phyloP scores from a whole-genome alignment of 2,113 vertebrate genomes.

The human region GRCh38 chrX:124199501-124200000 shows the following conservation, averaged over 20 bases:
- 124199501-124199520: conserved; percentile 41
- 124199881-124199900: background rate
- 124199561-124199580: conserved; percentile 32
- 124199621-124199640: background rate
- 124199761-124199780: background rate
- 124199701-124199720: background rate
- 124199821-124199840: background rate
- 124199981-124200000: background rate
- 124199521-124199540: conserved; percentile 58
- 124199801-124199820: conserved; percentile 16
- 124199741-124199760: background rate
- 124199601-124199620: conserved; percentile 2
- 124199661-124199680: background rate
- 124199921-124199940: background rate
- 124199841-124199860: background rate
- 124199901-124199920: background rate
- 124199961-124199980: background rate
- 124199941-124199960: background rate
- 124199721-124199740: background rate
- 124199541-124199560: conserved; percentile 44
- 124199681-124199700: background rate
- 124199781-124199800: conserved; percentile 12
- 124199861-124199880: background rate
- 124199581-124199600: conserved; percentile 2
- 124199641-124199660: background rate